Evolutionary conservation across 2,888 invertebrate species (phyloP).

Genomic region (Bhutanitis thaidina): DNA sequence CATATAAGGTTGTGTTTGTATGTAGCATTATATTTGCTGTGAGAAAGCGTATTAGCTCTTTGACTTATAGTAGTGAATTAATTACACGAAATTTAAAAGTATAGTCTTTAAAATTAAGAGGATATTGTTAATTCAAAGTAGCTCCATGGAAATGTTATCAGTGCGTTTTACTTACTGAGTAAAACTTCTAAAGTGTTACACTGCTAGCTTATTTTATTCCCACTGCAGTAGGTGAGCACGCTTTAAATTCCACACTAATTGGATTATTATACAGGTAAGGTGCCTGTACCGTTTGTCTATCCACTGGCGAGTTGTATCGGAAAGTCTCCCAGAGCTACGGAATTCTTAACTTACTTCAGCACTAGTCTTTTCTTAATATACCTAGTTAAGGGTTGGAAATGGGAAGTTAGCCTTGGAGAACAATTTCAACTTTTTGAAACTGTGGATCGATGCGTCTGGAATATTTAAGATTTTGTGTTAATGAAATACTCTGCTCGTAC

Average conservation of each 20-base stretch:
- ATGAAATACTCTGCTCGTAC: too few species aligned
- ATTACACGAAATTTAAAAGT: too few species aligned
- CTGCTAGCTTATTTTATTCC: constrained; percentile 36
- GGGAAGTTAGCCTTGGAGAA: constrained; percentile 35
- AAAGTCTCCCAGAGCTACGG: constrained; percentile 28
- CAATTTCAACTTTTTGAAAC: constrained; percentile 13
- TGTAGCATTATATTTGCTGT: too few species aligned
- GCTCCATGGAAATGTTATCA: too few species aligned
- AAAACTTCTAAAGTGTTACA: neutral
- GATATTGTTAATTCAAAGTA: too few species aligned
- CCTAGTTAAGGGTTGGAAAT: constrained; percentile 37
- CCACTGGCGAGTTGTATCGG: constrained; percentile 23
- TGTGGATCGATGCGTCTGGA: constrained; percentile 7
- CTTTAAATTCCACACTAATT: constrained; percentile 55
- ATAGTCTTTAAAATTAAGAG: too few species aligned
- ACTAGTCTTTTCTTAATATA: constrained; percentile 39
- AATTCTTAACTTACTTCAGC: constrained; percentile 39
- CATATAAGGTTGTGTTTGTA: too few species aligned
- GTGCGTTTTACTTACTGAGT: neutral
- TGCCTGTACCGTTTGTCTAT: constrained; percentile 35
- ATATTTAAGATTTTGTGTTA: constrained; percentile 1
- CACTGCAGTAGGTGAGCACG: constrained; percentile 37
- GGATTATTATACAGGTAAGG: constrained; percentile 53
- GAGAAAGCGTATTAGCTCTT: too few species aligned
- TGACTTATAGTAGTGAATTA: too few species aligned